Percentiles rank a stretch among this genome's conserved stretches.
Conservation (phyloP, 2,888 invertebrate species). For the Acronicta psi region DNA sequence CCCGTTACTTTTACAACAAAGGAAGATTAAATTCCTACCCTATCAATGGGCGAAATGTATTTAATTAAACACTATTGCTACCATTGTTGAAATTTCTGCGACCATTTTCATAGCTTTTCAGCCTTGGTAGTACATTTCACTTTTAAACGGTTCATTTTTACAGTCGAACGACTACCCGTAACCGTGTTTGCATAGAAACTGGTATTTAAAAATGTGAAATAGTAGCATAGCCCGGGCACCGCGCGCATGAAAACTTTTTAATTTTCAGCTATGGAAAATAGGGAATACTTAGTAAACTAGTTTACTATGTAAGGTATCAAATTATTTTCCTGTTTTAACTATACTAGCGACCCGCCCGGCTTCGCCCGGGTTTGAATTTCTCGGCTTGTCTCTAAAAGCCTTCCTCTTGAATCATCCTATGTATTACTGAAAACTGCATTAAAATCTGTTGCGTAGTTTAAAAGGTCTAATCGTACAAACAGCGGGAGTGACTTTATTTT, state of each 20-base stretch:
- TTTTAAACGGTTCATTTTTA: neutral
- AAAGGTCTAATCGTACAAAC: too few relatives aligned
- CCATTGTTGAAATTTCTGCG: constrained; percentile 2
- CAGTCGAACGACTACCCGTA: neutral
- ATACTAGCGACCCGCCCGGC: too few relatives aligned
- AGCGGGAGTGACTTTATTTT: too few relatives aligned
- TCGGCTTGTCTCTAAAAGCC: too few relatives aligned
- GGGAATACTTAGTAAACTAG: neutral
- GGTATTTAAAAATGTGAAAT: constrained; percentile 1
- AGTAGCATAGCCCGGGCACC: neutral
- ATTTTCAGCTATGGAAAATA: neutral
- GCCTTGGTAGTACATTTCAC: neutral
- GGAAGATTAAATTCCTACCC: constrained; percentile 19
- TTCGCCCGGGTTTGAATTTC: too few relatives aligned
- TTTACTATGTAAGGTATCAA: neutral
- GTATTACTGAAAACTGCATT: too few relatives aligned
- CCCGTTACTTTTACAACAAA: constrained; percentile 13
- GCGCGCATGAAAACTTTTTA: neutral
- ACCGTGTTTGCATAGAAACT: constrained; percentile 1
- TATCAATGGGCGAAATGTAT: constrained; percentile 16
- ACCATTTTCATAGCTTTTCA: constrained; percentile 5
- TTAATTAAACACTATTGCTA: constrained; percentile 28
- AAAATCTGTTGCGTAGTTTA: too few relatives aligned
- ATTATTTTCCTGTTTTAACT: neutral
- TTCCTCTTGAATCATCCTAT: too few relatives aligned